Base-by-base conservation (phyloP, 2,888 invertebrate genomes). In the Lacanobia wlatinum region DNA sequence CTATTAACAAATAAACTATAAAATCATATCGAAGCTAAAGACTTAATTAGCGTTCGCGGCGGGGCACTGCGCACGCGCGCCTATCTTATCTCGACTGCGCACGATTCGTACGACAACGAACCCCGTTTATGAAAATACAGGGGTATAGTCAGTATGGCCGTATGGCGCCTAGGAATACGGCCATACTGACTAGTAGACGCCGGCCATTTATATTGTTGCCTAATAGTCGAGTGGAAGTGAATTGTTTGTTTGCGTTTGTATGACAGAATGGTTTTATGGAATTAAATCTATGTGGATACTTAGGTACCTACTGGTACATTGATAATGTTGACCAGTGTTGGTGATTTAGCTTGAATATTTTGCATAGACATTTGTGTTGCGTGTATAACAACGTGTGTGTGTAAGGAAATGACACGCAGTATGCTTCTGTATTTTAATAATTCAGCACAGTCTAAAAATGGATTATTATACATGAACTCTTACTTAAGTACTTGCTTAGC, bases 31-130 rank as follows among this genome's bases (percentile, higher is more conserved):
- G 88, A 91, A 93, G 91, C 89, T 94, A 94, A 95, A 94, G 95
- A 94, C 93, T 96, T 96, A 96, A 96, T 96, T 96, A 96, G 95
- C 89, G 93, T 88, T 90, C 95, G 89, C 95, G 90, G 90, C 93
- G 92, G 94, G 95, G 91, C 91, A 88, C 89, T 81, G 93, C 90
- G 92, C 93, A 92, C 93, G 94, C 94, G 91, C 89, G 88, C 84
- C 80, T 84, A 87, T 94, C 95, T 95, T 94, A 95, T 95, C 95
- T 90, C 87, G 75, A 76, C 82, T 87, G 90, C 89, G 89, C 93
- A 89, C 90, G 91, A 91, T 90, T 87, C 88, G 88, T 82, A 83
- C 83, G 82, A 78, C 80, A 80, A 80, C 80, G 80, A 74, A 80
- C 80, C 75, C 76, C 83, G 81, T 81, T 80, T 84, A 81, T 82